These are phyloP conservation scores for Nymphalis c-album DNA, from an alignment of 2,888 invertebrate species.

Conservation along the genomic window DNA sequence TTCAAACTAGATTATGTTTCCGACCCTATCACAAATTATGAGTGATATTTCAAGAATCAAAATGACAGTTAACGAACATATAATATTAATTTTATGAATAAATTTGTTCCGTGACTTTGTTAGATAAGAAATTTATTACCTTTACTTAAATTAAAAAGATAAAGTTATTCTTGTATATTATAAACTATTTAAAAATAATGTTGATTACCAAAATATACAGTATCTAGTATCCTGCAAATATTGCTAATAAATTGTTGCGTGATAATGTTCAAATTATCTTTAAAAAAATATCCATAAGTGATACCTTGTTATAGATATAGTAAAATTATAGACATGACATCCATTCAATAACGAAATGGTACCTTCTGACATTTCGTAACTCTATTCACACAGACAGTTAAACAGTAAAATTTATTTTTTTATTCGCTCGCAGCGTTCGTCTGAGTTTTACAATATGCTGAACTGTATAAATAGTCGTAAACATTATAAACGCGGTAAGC, in stretches of 20 bases:
- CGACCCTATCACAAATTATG: not conserved
- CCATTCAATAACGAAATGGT: not conserved
- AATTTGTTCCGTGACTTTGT: no score
- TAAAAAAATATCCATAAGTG: no score
- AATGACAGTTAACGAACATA: not conserved
- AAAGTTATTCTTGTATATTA: no score
- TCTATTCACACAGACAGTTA: constrained; percentile 22
- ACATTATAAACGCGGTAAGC: constrained; percentile 54
- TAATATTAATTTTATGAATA: no score
- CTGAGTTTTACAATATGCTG: constrained; percentile 50
- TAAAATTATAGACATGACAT: not conserved
- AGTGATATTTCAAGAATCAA: not conserved
- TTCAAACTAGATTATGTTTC: not conserved
- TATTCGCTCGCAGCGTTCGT: constrained; percentile 11
- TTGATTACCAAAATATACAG: no score
- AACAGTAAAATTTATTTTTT: constrained; percentile 25
- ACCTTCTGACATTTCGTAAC: constrained; percentile 12
- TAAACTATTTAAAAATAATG: no score
- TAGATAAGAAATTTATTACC: no score
- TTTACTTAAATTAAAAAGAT: no score
- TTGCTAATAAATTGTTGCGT: no score
- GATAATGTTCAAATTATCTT: no score
- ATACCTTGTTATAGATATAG: not conserved
- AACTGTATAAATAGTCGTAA: constrained; percentile 58
- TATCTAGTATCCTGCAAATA: no score